Evolutionary conservation across 2,888 invertebrate species (phyloP).

Genomic region (Gandaritis pyraliata): DNA sequence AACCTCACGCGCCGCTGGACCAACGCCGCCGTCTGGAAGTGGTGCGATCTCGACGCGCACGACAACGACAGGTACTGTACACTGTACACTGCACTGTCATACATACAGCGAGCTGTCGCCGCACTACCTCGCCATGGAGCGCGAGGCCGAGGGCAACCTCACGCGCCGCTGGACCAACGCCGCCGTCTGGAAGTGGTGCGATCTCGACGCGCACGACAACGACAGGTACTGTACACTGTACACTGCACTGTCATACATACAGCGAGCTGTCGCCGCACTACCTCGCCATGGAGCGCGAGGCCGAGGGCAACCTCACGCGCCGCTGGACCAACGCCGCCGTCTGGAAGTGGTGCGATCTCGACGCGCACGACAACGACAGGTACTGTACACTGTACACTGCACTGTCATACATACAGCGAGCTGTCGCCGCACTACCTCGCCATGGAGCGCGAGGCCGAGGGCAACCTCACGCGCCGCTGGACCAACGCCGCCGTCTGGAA

Average conservation of each 20-base stretch:
- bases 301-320: slow-evolving; percentile 92
- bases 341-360: slow-evolving; percentile 99
- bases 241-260: no score
- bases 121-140: slow-evolving; percentile 86
- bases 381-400: no score
- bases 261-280: not conserved
- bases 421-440: slow-evolving; percentile 54
- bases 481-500: slow-evolving; percentile 98
- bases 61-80: slow-evolving; percentile 96
- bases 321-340: slow-evolving; percentile 97
- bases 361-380: slow-evolving; percentile 95
- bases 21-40: slow-evolving; percentile 99
- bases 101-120: no score
- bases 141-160: slow-evolving; percentile 94
- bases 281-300: slow-evolving; percentile 92
- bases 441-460: slow-evolving; percentile 95
- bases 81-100: no score
- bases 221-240: no score
- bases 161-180: slow-evolving; percentile 95
- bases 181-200: slow-evolving; percentile 99
- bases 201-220: slow-evolving; percentile 95
- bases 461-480: slow-evolving; percentile 93
- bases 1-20: slow-evolving; percentile 93
- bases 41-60: slow-evolving; percentile 98
- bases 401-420: no score